A percentile compares a stretch with the other conserved stretches of the same genome.
Evolutionary conservation across 1,140 invertebrate genomes (phyloP).

Genomic region (Hycleus cichorii): DNA sequence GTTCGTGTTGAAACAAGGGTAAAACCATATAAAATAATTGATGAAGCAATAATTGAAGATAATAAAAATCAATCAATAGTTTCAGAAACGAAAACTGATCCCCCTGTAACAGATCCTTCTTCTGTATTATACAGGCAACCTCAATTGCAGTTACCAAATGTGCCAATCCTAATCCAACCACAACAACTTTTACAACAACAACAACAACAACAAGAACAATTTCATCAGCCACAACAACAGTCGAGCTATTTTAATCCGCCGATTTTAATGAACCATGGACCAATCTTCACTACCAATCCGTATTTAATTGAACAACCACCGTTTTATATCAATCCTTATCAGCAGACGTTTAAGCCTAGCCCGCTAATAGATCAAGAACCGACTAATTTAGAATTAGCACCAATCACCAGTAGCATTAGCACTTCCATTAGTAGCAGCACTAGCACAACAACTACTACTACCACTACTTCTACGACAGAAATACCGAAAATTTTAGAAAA

Average conservation of each 20-base stretch:
- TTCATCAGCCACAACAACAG: neutral
- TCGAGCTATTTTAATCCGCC: neutral
- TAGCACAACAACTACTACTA: conserved; percentile 6
- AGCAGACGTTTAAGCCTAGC: conserved; percentile 11
- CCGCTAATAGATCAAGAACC: conserved; percentile 7
- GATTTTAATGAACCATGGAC: conserved; percentile 2
- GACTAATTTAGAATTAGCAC: conserved; percentile 4
- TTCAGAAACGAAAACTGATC: conserved; percentile 23
- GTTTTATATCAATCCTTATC: conserved; percentile 3
- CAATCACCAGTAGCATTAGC: conserved; percentile 4
- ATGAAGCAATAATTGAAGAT: conserved; percentile 19
- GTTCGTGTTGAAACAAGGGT: conserved; percentile 62
- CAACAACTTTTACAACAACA: conserved; percentile 1
- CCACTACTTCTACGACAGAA: neutral
- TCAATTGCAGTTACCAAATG: neutral
- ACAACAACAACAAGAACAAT: neutral
- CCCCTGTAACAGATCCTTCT: conserved; percentile 14
- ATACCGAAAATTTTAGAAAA: neutral
- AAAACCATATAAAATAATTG: conserved; percentile 52
- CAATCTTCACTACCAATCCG: conserved; percentile 4
- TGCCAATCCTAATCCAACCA: conserved; percentile 7
- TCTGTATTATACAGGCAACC: neutral
- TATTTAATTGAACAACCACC: neutral
- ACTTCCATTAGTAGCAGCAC: conserved; percentile 1
- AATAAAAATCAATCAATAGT: conserved; percentile 27